Evolutionary conservation across 2,113 vertebrate genomes (phyloP).

Genomic region (Lepisosteus oculatus): DNA sequence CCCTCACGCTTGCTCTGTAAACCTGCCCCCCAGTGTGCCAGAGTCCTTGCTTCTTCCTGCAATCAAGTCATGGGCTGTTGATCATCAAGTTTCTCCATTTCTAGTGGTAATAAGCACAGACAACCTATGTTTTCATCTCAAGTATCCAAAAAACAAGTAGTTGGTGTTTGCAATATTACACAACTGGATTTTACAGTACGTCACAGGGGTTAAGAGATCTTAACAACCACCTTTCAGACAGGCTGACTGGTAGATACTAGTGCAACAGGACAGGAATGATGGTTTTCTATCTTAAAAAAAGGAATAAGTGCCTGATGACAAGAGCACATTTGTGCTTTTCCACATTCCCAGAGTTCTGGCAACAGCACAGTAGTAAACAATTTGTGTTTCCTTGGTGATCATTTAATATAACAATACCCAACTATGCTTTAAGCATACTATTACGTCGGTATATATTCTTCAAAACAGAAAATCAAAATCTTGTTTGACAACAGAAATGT

Average conservation of each 20-base stretch:
- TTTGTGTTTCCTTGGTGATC: conserved; percentile 9
- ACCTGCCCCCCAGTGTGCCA: no score
- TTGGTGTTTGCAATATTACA: neutral
- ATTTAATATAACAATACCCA: neutral
- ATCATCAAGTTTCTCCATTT: conserved; percentile 14
- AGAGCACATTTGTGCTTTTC: neutral
- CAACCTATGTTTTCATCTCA: conserved; percentile 13
- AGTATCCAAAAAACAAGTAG: conserved; percentile 19
- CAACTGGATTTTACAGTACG: conserved; percentile 14
- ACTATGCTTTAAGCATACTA: neutral
- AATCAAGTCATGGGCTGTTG: neutral
- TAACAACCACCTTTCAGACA: conserved; percentile 4
- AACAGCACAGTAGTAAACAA: neutral
- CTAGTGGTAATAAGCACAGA: conserved; percentile 23
- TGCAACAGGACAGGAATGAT: conserved; percentile 34
- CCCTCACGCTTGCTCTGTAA: no score
- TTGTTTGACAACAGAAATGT: neutral
- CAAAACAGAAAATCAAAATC: no score
- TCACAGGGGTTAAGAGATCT: neutral
- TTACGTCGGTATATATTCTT: no score
- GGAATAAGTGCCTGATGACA: neutral
- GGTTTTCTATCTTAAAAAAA: neutral
- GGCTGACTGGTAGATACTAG: conserved; percentile 32
- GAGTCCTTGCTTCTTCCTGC: neutral
- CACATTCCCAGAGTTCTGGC: neutral